Conservation (phyloP, 2,113 vertebrate species). For the Calonectris borealis region DNA sequence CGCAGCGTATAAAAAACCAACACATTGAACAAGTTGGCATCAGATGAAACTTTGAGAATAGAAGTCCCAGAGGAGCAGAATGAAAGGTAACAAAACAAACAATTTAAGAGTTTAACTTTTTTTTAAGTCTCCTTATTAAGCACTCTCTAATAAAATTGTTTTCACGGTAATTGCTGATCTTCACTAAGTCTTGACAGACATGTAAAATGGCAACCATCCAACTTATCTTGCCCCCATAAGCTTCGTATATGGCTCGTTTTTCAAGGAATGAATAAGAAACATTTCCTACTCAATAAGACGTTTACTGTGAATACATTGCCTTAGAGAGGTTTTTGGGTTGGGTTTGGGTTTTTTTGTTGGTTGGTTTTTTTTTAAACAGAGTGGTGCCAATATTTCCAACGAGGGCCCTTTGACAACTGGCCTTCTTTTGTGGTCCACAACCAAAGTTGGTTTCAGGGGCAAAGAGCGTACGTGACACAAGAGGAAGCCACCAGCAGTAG, state of each 20-base stretch:
- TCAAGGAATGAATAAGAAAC: not conserved
- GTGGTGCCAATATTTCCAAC: not conserved
- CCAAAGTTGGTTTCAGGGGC: not conserved
- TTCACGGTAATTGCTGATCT: not conserved
- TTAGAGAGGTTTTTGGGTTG: not conserved
- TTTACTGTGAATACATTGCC: not conserved
- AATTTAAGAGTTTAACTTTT: not conserved
- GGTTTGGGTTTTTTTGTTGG: not conserved
- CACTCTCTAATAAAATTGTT: not conserved
- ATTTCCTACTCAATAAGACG: not conserved
- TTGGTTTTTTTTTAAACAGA: not conserved
- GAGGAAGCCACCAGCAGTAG: not conserved
- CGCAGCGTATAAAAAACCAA: not conserved
- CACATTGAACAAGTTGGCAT: not conserved
- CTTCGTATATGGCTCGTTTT: not conserved
- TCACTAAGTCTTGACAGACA: not conserved
- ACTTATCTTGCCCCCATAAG: not conserved
- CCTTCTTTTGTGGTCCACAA: not conserved
- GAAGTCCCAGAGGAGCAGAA: not conserved
- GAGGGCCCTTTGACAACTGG: not conserved
- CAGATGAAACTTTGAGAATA: not conserved
- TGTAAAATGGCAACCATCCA: not conserved
- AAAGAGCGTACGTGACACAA: rapidly evolving
- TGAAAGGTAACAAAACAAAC: not conserved
- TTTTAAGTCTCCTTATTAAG: not conserved